Evolutionary conservation across 2,888 invertebrate genomes (phyloP).

Genomic region (Craniophora ligustri): DNA sequence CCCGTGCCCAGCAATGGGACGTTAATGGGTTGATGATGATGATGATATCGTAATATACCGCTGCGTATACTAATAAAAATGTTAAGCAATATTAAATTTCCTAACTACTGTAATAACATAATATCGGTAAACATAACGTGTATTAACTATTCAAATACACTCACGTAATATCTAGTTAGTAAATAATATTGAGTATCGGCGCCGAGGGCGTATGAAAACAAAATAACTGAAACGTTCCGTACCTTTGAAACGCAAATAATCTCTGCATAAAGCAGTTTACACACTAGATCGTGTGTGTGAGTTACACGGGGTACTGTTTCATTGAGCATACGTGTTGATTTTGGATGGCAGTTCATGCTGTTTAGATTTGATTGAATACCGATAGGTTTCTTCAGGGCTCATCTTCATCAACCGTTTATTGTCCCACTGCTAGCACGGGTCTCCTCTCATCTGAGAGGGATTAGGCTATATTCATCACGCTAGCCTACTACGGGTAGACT

Average conservation of each 20-base stretch:
- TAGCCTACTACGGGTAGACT: too few species aligned
- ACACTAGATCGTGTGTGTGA: constrained; percentile 10
- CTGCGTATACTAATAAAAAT: too few species aligned
- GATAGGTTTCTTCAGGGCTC: too few species aligned
- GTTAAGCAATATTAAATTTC: too few species aligned
- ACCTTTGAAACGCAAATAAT: constrained; percentile 29
- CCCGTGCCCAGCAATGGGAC: too few species aligned
- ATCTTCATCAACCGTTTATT: too few species aligned
- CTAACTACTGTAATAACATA: not conserved
- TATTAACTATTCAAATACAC: constrained; percentile 17
- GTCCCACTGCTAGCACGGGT: too few species aligned
- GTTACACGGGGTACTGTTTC: not conserved
- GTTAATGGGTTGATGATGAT: too few species aligned
- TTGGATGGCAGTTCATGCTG: not conserved
- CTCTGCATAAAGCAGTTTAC: constrained; percentile 10
- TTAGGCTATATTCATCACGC: too few species aligned
- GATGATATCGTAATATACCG: too few species aligned
- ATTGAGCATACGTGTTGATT: not conserved
- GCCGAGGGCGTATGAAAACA: not conserved
- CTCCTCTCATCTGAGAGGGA: too few species aligned
- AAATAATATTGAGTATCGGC: constrained; percentile 25
- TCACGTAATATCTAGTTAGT: constrained; percentile 28
- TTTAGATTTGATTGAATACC: too few species aligned
- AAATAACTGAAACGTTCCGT: constrained; percentile 15
- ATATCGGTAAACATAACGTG: not conserved